Conservation (phyloP, 1,140 invertebrate species). For the Diploscapter pachys region DNA sequence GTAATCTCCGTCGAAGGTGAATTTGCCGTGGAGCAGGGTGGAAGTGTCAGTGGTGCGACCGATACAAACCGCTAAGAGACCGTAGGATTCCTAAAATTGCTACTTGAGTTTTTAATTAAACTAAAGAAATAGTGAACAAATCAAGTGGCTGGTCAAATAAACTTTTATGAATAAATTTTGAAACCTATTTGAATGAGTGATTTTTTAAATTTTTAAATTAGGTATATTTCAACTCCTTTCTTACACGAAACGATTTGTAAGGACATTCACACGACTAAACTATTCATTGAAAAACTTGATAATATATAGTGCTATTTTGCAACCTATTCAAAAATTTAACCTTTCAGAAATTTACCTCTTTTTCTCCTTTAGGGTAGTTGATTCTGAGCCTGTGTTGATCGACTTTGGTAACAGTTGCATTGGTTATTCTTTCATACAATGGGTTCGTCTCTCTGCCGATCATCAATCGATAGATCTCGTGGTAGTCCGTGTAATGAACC, state of each 20-base stretch:
- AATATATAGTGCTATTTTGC: background rate
- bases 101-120: background rate
- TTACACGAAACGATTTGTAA: no score
- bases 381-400: slow-evolving; percentile 6
- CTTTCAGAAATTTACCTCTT: slow-evolving; percentile 9
- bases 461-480: slow-evolving; percentile 48
- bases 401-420: slow-evolving; percentile 30
- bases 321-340: slow-evolving; percentile 4
- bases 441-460: slow-evolving; percentile 36
- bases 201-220: background rate
- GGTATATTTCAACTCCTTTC: background rate
- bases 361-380: slow-evolving; percentile 25
- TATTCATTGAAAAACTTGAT: no score
- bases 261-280: no score
- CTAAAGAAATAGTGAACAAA: background rate
- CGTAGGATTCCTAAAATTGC: slow-evolving; percentile 30
- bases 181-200: background rate
- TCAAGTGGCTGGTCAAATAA: background rate
- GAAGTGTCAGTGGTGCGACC: slow-evolving; percentile 42
- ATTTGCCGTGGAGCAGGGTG: slow-evolving; percentile 5
- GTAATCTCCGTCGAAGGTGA: slow-evolving; percentile 27
- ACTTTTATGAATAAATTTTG: background rate
- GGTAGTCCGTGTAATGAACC: slow-evolving; percentile 52
- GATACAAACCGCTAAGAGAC: slow-evolving; percentile 45
- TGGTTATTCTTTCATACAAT: slow-evolving; percentile 35